Conservation (phyloP, 1,140 invertebrate genomes). For the Drosophila nigrodunni region DNA sequence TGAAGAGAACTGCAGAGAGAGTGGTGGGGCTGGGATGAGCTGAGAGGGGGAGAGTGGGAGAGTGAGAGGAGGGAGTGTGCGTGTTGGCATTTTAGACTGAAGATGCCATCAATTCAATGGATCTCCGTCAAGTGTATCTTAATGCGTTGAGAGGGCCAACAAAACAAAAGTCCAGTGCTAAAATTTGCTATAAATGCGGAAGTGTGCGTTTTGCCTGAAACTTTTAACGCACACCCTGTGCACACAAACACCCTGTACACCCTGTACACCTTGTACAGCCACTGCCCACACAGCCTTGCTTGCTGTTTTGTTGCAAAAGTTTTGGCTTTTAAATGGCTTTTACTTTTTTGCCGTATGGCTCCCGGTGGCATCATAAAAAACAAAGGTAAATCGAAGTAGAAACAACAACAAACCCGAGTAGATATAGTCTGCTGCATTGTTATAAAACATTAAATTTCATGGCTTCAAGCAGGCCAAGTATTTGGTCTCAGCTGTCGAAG, state of each 20-base stretch:
- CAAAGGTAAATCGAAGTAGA: slow-evolving; percentile 80
- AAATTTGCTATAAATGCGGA: slow-evolving; percentile 74
- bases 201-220: slow-evolving; percentile 61
- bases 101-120: slow-evolving; percentile 55
- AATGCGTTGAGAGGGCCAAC: slow-evolving; percentile 48
- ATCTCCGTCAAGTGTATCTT: slow-evolving; percentile 46
- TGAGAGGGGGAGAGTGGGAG: neutral
- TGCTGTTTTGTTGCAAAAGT: slow-evolving; percentile 61
- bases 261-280: slow-evolving; percentile 23
- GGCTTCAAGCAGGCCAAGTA: slow-evolving; percentile 29
- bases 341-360: slow-evolving; percentile 79
- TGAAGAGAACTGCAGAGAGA: slow-evolving; percentile 13
- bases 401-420: slow-evolving; percentile 29
- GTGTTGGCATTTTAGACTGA: slow-evolving; percentile 24
- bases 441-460: slow-evolving; percentile 68
- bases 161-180: slow-evolving; percentile 69
- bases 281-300: slow-evolving; percentile 10
- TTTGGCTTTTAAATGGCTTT: slow-evolving; percentile 83
- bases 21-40: neutral
- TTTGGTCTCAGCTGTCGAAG: slow-evolving; percentile 40
- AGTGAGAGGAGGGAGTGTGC: neutral
- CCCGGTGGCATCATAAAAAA: slow-evolving; percentile 80
- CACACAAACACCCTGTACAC: slow-evolving; percentile 9
- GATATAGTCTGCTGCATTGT: slow-evolving; percentile 25
- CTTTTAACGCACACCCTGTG: slow-evolving; percentile 41